phyloP scores from a whole-genome alignment of 2,113 vertebrate genomes.

The Nyctereutes procyonoides region DNA sequence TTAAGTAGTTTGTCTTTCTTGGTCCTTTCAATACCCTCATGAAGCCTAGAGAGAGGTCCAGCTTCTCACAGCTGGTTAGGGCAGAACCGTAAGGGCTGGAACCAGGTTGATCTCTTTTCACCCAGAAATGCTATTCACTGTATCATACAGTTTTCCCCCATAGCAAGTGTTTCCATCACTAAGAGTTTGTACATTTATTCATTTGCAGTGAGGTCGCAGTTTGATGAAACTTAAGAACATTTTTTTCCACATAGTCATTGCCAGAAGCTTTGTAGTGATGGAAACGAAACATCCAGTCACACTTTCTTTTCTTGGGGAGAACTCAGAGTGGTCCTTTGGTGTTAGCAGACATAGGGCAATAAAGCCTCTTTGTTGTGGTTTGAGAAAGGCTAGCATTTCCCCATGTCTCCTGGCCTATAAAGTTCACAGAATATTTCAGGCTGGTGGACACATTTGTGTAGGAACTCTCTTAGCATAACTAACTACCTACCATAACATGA shows the following conservation, averaged over 20 bases:
- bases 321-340: neutral
- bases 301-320: neutral
- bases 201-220: neutral
- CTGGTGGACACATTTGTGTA: neutral
- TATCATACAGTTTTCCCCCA: neutral
- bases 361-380: neutral
- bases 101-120: neutral
- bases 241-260: neutral
- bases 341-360: neutral
- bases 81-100: neutral
- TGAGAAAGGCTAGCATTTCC: neutral
- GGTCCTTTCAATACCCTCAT: neutral
- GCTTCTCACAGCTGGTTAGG: neutral
- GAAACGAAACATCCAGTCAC: neutral
- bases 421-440: neutral
- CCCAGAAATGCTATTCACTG: neutral
- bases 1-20: neutral
- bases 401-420: neutral
- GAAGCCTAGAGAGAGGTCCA: neutral
- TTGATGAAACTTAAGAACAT: neutral
- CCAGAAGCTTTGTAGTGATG: neutral
- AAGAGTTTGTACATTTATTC: neutral
- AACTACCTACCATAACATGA: neutral
- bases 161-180: neutral
- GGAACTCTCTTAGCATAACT: neutral